These are phyloP conservation scores for Eolophus roseicapilla DNA, from an alignment of 2,113 vertebrate species.

Conservation along the genomic window DNA sequence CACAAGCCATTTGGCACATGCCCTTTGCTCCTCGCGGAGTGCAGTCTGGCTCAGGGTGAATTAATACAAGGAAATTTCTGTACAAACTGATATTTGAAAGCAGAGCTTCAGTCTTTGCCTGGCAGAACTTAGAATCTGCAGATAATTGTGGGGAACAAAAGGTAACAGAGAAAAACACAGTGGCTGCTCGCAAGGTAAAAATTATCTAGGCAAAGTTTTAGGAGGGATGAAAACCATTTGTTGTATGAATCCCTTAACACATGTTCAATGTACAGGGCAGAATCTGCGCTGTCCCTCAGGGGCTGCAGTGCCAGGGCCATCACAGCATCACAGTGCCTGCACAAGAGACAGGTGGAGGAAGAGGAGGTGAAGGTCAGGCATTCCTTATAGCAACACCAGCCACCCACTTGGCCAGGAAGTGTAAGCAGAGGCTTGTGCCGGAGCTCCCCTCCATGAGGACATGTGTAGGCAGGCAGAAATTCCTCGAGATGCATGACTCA, in stretches of 20 bases:
- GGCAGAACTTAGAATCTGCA: not conserved
- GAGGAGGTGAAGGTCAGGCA: not conserved
- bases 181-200: not conserved
- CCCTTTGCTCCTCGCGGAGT: not conserved
- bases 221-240: not conserved
- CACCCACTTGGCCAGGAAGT: not conserved
- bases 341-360: not conserved
- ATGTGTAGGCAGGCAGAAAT: not conserved
- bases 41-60: not conserved
- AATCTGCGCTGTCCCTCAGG: no score
- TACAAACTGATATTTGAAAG: not conserved
- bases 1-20: not conserved
- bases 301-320: not conserved
- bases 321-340: not conserved
- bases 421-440: not conserved
- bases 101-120: not conserved
- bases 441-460: fast-evolving
- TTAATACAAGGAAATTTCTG: not conserved
- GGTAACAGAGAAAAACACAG: not conserved
- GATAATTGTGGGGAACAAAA: not conserved
- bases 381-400: not conserved
- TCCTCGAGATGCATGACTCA: fast-evolving
- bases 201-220: not conserved
- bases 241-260: not conserved
- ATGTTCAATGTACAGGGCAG: not conserved